These are phyloP conservation scores for Rhopalosiphum maidis DNA, from an alignment of 1,140 invertebrate genomes.

Conservation along the genomic window DNA sequence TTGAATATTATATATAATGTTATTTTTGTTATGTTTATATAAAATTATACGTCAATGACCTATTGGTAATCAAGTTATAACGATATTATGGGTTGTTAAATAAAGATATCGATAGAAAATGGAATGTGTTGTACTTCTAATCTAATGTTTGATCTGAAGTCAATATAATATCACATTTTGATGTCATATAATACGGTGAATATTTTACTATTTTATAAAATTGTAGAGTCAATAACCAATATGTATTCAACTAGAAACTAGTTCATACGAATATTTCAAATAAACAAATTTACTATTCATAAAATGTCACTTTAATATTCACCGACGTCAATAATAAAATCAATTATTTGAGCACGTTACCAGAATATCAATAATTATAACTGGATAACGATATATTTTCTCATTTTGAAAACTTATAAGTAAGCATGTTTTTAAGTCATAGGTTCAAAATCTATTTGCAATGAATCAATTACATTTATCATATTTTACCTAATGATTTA, in stretches of 20 bases:
- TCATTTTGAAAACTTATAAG: background rate
- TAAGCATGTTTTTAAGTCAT: background rate
- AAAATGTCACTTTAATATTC: slow-evolving; percentile 21
- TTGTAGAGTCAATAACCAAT: background rate
- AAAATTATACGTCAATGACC: background rate
- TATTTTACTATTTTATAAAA: background rate
- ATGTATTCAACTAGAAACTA: background rate
- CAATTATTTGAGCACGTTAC: background rate
- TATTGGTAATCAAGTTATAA: background rate
- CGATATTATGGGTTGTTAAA: background rate
- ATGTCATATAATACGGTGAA: background rate
- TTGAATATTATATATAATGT: background rate
- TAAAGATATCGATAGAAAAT: background rate
- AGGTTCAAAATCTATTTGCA: slow-evolving; percentile 2
- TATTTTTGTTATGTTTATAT: background rate
- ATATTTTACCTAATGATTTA: background rate
- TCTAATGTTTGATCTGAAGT: background rate
- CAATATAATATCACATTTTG: background rate
- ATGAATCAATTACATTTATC: background rate
- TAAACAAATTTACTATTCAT: background rate
- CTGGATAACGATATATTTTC: background rate
- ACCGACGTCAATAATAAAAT: slow-evolving; percentile 19
- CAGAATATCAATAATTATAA: slow-evolving; percentile 19
- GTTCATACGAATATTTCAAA: background rate
- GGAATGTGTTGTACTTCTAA: background rate